phyloP scores from a whole-genome alignment of 2,797 vertebrate genomes.

The Stomatorhinus walkeri region DNA sequence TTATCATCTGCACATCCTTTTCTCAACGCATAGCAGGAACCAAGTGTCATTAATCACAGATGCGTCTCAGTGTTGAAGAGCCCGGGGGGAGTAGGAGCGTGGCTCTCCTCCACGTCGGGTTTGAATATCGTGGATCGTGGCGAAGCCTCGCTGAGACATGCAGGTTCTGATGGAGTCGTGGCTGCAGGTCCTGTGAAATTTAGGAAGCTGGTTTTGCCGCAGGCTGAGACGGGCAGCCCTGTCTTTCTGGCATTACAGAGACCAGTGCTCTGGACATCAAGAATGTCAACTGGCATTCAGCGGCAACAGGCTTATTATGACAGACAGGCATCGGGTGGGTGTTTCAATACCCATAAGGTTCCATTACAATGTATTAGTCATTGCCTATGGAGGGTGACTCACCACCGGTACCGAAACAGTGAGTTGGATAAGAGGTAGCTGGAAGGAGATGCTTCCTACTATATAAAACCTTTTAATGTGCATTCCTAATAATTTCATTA shows the following conservation, averaged over 20 bases:
- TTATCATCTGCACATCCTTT: not conserved
- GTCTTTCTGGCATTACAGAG: not conserved
- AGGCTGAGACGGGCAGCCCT: not conserved
- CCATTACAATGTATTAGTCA: slow-evolving; percentile 3
- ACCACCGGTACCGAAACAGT: not conserved
- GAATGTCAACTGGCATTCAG: not conserved
- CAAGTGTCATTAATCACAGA: not conserved
- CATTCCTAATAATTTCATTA: not conserved
- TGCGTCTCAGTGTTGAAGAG: not conserved
- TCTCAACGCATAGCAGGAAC: not conserved
- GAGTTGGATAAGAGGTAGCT: not conserved
- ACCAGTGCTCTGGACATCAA: not conserved
- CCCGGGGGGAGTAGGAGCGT: not conserved
- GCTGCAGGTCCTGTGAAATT: not conserved
- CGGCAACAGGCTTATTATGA: not conserved
- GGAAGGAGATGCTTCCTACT: not conserved
- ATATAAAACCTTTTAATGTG: not conserved
- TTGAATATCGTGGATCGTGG: not conserved
- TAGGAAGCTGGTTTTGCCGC: not conserved
- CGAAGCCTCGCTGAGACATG: not conserved
- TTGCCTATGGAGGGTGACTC: not conserved
- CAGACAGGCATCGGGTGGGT: not conserved
- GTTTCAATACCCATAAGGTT: not conserved
- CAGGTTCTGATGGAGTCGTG: not conserved
- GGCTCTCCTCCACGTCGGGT: not conserved